Evolutionary conservation across 2,113 vertebrate genomes (phyloP), one percentile per base, ranked within the genome.

Genomic region (Gobiocypris rarus): DNA sequence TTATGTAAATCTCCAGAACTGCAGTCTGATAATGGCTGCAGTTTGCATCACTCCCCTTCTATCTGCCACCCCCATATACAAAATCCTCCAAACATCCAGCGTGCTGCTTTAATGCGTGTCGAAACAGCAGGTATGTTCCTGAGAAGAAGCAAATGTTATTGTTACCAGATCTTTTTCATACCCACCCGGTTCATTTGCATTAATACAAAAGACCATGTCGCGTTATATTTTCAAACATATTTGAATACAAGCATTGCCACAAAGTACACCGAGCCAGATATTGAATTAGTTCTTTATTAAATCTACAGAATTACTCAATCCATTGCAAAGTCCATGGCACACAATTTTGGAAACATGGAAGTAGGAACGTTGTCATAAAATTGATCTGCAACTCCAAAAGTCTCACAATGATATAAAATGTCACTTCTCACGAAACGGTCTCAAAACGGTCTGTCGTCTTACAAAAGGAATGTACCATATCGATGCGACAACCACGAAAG

Each of bases 211-310:
- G 3, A 31, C 3, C 15, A 4, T 17, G 71, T 24, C 24, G 17
- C 0, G 0, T 24, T n/a, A 14, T 45, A 61, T 26, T 41, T 63
- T 41, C 5, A 3, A 63, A 50, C 5, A 50, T 5, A 28, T 65
- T 65, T 22, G 65, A 38, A 77, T 61, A 28, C 7, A 56, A 67
- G 13, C 19, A 56, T 15, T 48, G 24, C 4, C 50, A 77, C 22
- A 70, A 43, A 84, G 4, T 9, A 41, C 34, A 69, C 26, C 78
- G 3, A 58, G 50, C 17, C 78, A 67, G 9, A 81, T 81, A 74
- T 75, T 89, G 22, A 69, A 69, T 69, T 15, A n/a, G 86, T 89
- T 91, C 89, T 93, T 93, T 94, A 95, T 93, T 94, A 92, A 94
- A 93, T 92, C 90, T 91, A 91, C 90, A 91, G 89, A 92, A 91